Base-by-base conservation (phyloP, 2,797 vertebrate species). In the Diglossa cyanea region DNA sequence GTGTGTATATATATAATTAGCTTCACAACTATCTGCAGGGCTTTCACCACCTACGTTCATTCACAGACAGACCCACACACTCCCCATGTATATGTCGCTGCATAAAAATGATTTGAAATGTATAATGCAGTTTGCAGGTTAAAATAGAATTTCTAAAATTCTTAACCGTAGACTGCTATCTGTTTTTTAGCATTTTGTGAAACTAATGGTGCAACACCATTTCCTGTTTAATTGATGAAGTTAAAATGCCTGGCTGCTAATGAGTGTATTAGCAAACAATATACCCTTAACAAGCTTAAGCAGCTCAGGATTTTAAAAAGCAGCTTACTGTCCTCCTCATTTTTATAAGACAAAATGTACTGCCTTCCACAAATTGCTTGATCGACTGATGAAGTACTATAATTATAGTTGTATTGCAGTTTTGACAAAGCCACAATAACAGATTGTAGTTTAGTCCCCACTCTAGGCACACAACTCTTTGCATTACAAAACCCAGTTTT, bases 211-310 rank as follows among this genome's bases (percentile, higher is more conserved):
- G 71, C 76, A 95, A 93, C 90, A 93, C 90, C 86, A 95, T 97
- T 98, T 98, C 95, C 97, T 97, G 39, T 98, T 97, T 97, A 98
- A 98, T 97, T 98, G 98, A 97, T 97, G 95, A 97, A 97, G 96
- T 98, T 97, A 97, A 97, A 97, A 97, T 98, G 97, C 96, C 97
- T 97, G 96, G 90, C 95, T 98, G 96, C 96, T 98, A 98, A 98
- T 97, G 96, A 98, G 97, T 96, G 62, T 97, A 97, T 98, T 98
- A 98, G 97, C 96, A 97, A 98, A 98, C 96, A 98, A 96, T 98
- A 96, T 98, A 94, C 95, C 92, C 94, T 96, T 97, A 97, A 97
- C 95, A 96, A 95, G 97, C 96, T 97, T 98, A 98, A 98, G 96
- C 94, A 97, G 97, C 97, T 97, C 96, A 96, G 96, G 95, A 94